These are phyloP conservation scores for Venturia canescens DNA, from an alignment of 1,140 invertebrate species.

Conservation along the genomic window DNA sequence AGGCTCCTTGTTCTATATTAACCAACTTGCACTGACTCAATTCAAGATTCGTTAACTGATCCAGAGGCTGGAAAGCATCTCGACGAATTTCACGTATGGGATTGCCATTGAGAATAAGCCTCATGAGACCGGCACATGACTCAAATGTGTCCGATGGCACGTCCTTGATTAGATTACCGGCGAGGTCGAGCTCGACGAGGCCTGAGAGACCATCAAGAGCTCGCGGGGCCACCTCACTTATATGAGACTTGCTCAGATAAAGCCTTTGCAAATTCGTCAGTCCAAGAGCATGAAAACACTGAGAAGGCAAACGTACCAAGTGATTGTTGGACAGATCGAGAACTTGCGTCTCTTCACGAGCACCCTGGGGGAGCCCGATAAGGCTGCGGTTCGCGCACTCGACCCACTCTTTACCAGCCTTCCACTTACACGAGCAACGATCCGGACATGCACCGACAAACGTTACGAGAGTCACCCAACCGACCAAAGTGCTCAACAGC, in stretches of 20 bases:
- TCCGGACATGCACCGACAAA: slow-evolving; percentile 80
- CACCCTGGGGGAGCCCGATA: slow-evolving; percentile 86
- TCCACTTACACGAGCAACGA: slow-evolving; percentile 93
- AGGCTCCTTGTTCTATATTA: slow-evolving; percentile 87
- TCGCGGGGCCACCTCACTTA: slow-evolving; percentile 86
- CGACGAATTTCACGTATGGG: slow-evolving; percentile 84
- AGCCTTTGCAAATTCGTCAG: slow-evolving; percentile 93
- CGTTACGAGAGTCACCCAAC: slow-evolving; percentile 38
- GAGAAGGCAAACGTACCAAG: slow-evolving; percentile 84
- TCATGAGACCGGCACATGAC: slow-evolving; percentile 88
- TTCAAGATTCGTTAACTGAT: slow-evolving; percentile 88
- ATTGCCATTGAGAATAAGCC: slow-evolving; percentile 88
- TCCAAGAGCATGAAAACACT: slow-evolving; percentile 86
- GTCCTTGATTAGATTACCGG: slow-evolving; percentile 86
- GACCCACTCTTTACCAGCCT: slow-evolving; percentile 92
- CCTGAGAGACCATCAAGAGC: slow-evolving; percentile 91
- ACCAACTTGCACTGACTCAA: slow-evolving; percentile 88
- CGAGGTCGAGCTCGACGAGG: slow-evolving; percentile 92
- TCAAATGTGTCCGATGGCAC: slow-evolving; percentile 87
- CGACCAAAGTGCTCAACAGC: slow-evolving; percentile 53
- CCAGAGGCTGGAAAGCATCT: slow-evolving; percentile 86
- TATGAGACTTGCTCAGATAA: slow-evolving; percentile 85
- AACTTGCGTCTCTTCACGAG: slow-evolving; percentile 93
- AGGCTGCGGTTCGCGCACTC: slow-evolving; percentile 88
- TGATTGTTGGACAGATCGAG: slow-evolving; percentile 90